Evolutionary conservation across 2,113 vertebrate genomes (phyloP).

Genomic region (Eptesicus fuscus): DNA sequence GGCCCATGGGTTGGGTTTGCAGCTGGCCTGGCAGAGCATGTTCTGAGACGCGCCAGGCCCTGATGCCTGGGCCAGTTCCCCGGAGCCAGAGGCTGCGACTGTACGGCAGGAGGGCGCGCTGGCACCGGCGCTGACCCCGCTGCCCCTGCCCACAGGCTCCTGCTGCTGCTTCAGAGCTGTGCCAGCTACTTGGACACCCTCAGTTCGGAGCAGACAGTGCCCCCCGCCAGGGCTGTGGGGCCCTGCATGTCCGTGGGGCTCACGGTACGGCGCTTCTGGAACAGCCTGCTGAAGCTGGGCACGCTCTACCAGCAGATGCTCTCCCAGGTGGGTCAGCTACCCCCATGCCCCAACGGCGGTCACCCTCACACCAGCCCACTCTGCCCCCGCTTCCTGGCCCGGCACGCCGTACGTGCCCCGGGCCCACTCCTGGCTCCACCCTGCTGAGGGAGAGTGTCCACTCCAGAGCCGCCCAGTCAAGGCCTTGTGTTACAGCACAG

Average conservation of each 20-base stretch:
- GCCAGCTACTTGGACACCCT: slow-evolving; percentile 81
- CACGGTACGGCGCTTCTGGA: slow-evolving; percentile 88
- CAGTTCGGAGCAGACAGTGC: slow-evolving; percentile 57
- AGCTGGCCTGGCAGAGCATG: not conserved
- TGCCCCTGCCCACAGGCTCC: slow-evolving; percentile 79
- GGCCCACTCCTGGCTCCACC: not conserved
- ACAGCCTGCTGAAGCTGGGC: slow-evolving; percentile 83
- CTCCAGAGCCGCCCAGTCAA: not conserved
- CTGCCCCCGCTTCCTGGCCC: not conserved
- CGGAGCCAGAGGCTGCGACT: not conserved
- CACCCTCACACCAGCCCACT: not conserved
- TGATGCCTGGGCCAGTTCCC: not conserved
- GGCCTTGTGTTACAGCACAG: not conserved
- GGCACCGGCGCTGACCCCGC: not conserved
- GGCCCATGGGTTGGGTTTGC: not conserved
- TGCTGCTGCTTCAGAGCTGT: slow-evolving; percentile 94
- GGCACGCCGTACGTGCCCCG: fast-evolving
- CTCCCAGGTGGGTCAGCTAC: slow-evolving; percentile 66
- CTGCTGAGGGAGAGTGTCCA: not conserved
- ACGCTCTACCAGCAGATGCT: slow-evolving; percentile 67
- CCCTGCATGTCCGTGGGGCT: slow-evolving; percentile 89
- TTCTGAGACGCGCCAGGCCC: not conserved
- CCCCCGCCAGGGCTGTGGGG: slow-evolving; percentile 42
- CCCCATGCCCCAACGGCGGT: not conserved
- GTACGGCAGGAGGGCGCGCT: fast-evolving